Evolutionary conservation across 2,888 invertebrate species (phyloP).

Genomic region (Toxonevra muliebris): DNA sequence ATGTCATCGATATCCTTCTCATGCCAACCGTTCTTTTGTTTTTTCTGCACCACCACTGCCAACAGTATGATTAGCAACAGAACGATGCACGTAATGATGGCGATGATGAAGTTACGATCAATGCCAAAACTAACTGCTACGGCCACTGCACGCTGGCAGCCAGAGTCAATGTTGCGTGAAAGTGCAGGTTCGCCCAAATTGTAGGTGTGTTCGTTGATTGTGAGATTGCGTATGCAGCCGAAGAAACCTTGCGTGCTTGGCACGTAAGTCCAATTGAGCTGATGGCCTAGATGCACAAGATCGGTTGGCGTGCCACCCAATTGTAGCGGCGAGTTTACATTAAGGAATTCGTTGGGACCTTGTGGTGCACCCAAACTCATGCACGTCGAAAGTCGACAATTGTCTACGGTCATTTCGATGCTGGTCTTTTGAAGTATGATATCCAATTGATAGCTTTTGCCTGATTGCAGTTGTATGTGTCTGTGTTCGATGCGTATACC

Average conservation of each 20-base stretch:
- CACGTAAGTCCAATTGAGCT: conserved; percentile 75
- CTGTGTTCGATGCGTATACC: conserved; percentile 76
- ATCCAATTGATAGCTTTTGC: conserved; percentile 87
- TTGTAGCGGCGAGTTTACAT: conserved; percentile 88
- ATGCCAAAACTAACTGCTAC: conserved; percentile 85
- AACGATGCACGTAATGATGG: conserved; percentile 87
- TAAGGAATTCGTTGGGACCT: conserved; percentile 78
- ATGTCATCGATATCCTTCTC: conserved; percentile 96
- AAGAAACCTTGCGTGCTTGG: conserved; percentile 79
- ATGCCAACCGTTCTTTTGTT: conserved; percentile 85
- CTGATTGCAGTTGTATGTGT: conserved; percentile 80
- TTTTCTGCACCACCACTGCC: conserved; percentile 89
- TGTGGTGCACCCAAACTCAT: conserved; percentile 76
- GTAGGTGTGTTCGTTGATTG: conserved; percentile 87
- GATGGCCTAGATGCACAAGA: conserved; percentile 70
- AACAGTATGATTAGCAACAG: conserved; percentile 81
- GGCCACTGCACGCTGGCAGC: conserved; percentile 78
- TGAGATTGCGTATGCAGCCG: conserved; percentile 92
- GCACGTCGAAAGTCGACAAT: conserved; percentile 75
- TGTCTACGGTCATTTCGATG: conserved; percentile 82
- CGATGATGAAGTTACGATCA: conserved; percentile 87
- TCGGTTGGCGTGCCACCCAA: conserved; percentile 80
- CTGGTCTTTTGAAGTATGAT: conserved; percentile 73
- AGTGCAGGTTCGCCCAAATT: conserved; percentile 86
- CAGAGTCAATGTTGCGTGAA: conserved; percentile 75